Evolutionary conservation across 2,888 invertebrate genomes (phyloP).

Genomic region (Tromatobia lineatoria): DNA sequence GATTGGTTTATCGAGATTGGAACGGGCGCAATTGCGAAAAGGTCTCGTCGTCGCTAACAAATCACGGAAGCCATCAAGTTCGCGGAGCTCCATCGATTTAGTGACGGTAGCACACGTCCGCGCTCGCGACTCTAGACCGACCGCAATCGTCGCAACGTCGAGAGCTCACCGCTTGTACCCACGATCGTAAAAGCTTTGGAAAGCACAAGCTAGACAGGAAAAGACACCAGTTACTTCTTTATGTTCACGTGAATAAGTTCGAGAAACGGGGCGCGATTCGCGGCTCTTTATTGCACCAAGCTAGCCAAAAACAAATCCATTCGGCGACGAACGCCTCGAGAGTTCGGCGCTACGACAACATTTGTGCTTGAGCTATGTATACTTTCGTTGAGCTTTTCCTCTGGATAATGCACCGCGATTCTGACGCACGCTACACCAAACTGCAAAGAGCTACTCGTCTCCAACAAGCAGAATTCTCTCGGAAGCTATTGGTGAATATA

Average conservation of each 20-base stretch:
- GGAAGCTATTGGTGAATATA: constrained; percentile 50
- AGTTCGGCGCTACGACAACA: constrained; percentile 58
- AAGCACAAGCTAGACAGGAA: constrained; percentile 70
- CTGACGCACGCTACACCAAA: constrained; percentile 33
- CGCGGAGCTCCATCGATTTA: constrained; percentile 50
- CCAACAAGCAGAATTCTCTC: neutral
- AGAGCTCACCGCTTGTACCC: constrained; percentile 23
- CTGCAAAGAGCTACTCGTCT: constrained; percentile 8
- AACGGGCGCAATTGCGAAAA: neutral
- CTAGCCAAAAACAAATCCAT: constrained; percentile 76
- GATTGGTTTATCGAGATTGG: constrained; percentile 25
- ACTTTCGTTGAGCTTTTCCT: constrained; percentile 31
- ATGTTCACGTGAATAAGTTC: constrained; percentile 73
- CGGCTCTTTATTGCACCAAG: constrained; percentile 71
- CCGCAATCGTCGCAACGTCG: constrained; percentile 64
- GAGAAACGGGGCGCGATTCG: constrained; percentile 56
- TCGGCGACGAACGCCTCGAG: constrained; percentile 68
- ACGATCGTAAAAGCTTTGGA: constrained; percentile 68
- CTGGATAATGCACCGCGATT: constrained; percentile 40
- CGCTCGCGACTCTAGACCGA: constrained; percentile 36
- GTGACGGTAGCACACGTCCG: constrained; percentile 32
- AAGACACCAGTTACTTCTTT: constrained; percentile 74
- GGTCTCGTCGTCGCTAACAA: constrained; percentile 25
- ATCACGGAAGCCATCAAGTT: constrained; percentile 47
- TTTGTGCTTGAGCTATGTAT: constrained; percentile 32